These are phyloP conservation scores for Platalea minor DNA, from an alignment of 2,797 vertebrate species.

Conservation along the genomic window DNA sequence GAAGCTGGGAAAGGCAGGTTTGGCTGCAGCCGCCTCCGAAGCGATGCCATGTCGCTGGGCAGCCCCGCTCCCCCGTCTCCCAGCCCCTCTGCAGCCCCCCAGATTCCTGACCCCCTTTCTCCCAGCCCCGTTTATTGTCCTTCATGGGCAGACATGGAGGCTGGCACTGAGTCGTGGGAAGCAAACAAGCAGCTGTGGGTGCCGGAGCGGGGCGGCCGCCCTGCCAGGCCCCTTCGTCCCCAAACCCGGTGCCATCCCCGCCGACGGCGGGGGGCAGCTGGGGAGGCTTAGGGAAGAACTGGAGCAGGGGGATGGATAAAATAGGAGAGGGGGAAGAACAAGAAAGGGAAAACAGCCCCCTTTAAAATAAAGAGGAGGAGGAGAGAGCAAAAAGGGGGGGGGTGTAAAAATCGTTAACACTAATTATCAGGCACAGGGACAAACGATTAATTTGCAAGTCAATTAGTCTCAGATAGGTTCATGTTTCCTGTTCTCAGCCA, in stretches of 20 bases:
- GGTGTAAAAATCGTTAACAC: conserved; percentile 75
- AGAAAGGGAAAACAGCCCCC: conserved; percentile 32
- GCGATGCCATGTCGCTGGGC: accelerated
- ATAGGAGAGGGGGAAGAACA: not conserved
- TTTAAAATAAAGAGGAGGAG: conserved; percentile 56
- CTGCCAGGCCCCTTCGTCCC: not conserved
- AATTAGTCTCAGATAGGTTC: conserved; percentile 79
- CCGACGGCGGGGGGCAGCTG: not conserved
- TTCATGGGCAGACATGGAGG: not conserved
- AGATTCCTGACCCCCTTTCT: not conserved
- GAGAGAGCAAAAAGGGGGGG: not conserved
- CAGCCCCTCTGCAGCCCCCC: not conserved
- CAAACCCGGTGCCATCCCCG: not conserved
- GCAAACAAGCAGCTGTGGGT: not conserved
- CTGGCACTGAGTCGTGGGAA: conserved; percentile 41
- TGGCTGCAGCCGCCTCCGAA: accelerated
- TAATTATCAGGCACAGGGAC: conserved; percentile 79
- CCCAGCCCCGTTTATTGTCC: not conserved
- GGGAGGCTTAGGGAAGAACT: not conserved
- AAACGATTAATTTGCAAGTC: conserved; percentile 82
- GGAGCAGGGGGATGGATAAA: not conserved
- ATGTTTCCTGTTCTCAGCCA: conserved; percentile 75
- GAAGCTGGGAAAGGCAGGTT: accelerated
- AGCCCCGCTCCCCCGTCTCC: accelerated
- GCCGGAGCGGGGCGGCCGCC: accelerated